A percentile compares a stretch with the other conserved stretches of the same genome.
These are phyloP conservation scores for Mastigias papua DNA, from an alignment of 30 jellyfish, hydroid and myxozoan species.

Conservation along the genomic window DNA sequence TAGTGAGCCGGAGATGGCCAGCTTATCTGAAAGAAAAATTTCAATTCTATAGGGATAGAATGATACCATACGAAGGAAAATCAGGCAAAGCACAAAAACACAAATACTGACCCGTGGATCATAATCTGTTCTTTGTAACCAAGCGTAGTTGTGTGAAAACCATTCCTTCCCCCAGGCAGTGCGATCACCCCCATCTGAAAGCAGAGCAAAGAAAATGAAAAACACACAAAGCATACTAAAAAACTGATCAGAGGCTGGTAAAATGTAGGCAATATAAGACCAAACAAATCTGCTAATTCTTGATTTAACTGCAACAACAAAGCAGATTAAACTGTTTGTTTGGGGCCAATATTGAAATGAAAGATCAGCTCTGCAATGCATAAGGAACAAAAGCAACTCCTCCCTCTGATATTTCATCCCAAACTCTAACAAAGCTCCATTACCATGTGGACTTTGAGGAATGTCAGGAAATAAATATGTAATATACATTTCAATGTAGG, in stretches of 20 bases:
- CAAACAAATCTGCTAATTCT: no score
- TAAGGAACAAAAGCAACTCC: no score
- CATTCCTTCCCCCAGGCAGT: constrained; percentile 86
- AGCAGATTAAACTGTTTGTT: no score
- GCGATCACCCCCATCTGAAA: constrained; percentile 77
- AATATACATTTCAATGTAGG: no score
- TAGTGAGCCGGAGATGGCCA: constrained; percentile 90
- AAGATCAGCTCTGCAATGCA: no score
- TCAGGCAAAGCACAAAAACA: not conserved
- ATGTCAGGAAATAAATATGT: no score
- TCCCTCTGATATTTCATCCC: no score
- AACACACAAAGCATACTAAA: not conserved
- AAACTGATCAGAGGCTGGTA: not conserved
- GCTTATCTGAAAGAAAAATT: constrained; percentile 34
- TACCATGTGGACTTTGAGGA: no score
- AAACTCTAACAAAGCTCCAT: no score
- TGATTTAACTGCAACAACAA: no score
- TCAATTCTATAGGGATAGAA: not conserved
- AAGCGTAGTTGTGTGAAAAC: constrained; percentile 78
- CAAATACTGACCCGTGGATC: constrained; percentile 75
- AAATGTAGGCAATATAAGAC: not conserved
- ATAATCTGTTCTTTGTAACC: constrained; percentile 75
- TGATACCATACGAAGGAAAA: not conserved
- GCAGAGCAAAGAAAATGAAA: no score
- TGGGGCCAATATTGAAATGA: no score